Evolutionary conservation across 2,888 invertebrate genomes (phyloP).

Genomic region (Nomada ferruginata): DNA sequence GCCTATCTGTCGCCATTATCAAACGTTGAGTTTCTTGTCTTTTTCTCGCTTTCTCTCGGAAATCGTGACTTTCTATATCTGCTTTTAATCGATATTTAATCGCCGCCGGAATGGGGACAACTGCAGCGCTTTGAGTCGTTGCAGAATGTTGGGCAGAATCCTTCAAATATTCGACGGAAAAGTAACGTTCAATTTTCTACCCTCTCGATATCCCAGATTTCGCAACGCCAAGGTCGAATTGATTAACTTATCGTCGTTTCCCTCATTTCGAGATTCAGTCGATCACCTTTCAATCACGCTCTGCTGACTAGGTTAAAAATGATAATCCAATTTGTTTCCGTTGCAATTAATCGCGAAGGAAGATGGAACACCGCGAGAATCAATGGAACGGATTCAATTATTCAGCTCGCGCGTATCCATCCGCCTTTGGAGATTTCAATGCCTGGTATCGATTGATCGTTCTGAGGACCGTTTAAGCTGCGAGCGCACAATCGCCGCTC

Average conservation of each 20-base stretch:
- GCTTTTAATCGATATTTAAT: constrained; percentile 8
- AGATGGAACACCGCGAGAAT: constrained; percentile 3
- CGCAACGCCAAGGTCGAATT: background rate
- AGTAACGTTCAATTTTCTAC: background rate
- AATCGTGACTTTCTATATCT: background rate
- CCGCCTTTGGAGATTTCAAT: constrained; percentile 18
- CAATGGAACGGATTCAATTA: constrained; percentile 28
- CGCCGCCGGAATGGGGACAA: constrained; percentile 3
- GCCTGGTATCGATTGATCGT: constrained; percentile 30
- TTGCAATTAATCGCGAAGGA: constrained; percentile 4
- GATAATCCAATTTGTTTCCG: constrained; percentile 1
- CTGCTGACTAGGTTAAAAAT: background rate
- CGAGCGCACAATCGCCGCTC: constrained; percentile 8
- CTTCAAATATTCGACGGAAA: background rate
- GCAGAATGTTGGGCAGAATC: background rate
- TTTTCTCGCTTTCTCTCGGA: background rate
- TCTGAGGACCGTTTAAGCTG: constrained; percentile 2
- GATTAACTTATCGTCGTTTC: background rate
- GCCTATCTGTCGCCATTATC: background rate
- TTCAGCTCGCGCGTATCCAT: constrained; percentile 21
- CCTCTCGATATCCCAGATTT: background rate
- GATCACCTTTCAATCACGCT: background rate
- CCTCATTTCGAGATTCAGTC: background rate
- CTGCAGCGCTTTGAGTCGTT: constrained; percentile 4
- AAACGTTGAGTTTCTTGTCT: background rate